Evolutionary conservation across 2,888 invertebrate species (phyloP).

Genomic region (Portevinia maculata): DNA sequence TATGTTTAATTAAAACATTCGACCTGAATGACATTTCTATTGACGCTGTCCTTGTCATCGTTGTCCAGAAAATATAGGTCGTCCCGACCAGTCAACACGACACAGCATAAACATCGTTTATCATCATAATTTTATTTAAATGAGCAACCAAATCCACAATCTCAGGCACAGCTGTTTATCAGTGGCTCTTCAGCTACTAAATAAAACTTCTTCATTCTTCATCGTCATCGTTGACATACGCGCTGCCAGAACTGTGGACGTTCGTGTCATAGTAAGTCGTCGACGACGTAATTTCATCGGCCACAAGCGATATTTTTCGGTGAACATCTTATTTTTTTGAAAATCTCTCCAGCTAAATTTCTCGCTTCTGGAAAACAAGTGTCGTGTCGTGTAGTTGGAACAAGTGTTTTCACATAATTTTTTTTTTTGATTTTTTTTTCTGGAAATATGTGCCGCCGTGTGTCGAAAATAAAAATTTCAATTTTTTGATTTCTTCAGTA

Average conservation of each 20-base stretch:
- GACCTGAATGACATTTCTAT: conserved; percentile 71
- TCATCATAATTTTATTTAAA: conserved; percentile 37
- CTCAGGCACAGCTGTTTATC: conserved; percentile 67
- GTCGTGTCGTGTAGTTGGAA: conserved; percentile 16
- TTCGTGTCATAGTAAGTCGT: conserved; percentile 28
- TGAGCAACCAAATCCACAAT: conserved; percentile 61
- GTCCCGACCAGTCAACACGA: conserved; percentile 20
- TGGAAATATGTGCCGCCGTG: background rate
- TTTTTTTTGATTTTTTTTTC: background rate
- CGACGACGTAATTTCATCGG: conserved; percentile 39
- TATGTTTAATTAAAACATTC: conserved; percentile 66
- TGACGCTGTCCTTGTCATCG: conserved; percentile 14
- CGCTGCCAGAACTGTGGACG: conserved; percentile 53
- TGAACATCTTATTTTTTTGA: conserved; percentile 15
- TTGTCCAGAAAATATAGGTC: background rate
- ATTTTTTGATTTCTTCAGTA: background rate
- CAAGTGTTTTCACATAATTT: conserved; percentile 1
- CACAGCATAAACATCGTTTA: conserved; percentile 8
- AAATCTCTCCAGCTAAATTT: conserved; percentile 14
- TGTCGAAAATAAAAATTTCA: conserved; percentile 7
- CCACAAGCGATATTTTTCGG: conserved; percentile 7
- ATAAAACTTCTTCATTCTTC: conserved; percentile 24
- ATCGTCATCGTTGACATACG: conserved; percentile 43
- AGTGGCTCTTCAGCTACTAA: conserved; percentile 42
- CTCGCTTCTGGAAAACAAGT: conserved; percentile 54